These are phyloP conservation scores for Lates japonicus DNA, from an alignment of 2,797 vertebrate genomes.

Conservation along the genomic window DNA sequence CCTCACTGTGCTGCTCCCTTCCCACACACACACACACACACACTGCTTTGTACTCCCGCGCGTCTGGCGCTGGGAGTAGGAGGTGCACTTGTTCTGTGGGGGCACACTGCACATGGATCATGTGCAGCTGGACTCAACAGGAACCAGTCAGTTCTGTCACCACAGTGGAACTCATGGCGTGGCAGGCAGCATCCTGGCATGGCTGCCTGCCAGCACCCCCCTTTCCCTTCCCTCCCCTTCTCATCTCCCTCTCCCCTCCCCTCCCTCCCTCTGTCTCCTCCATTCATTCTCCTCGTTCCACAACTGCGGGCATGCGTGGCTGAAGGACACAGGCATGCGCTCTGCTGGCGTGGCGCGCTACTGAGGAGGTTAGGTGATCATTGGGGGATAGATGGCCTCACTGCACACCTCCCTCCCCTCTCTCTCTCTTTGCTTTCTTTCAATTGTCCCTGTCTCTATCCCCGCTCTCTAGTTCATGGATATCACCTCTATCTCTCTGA, in stretches of 20 bases:
- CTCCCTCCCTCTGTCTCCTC: constrained; percentile 52
- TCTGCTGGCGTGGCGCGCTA: constrained; percentile 68
- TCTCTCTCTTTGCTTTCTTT: constrained; percentile 34
- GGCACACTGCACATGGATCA: constrained; percentile 32
- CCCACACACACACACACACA: constrained; percentile 34
- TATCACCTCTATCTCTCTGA: constrained; percentile 86
- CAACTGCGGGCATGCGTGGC: constrained; percentile 71
- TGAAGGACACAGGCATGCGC: constrained; percentile 84
- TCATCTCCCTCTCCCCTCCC: constrained; percentile 6
- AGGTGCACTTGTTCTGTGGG: constrained; percentile 51
- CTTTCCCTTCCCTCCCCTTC: too few species aligned
- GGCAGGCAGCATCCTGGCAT: constrained; percentile 52
- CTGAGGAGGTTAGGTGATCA: constrained; percentile 73
- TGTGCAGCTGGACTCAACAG: constrained; percentile 54
- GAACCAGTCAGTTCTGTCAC: constrained; percentile 61
- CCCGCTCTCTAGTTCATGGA: constrained; percentile 78
- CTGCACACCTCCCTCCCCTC: constrained; percentile 56
- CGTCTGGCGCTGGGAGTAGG: constrained; percentile 44
- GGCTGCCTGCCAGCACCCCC: constrained; percentile 54
- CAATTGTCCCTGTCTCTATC: constrained; percentile 61
- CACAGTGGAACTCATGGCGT: constrained; percentile 51
- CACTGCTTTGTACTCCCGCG: constrained; percentile 30
- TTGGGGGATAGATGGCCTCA: constrained; percentile 68
- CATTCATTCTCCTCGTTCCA: constrained; percentile 77
- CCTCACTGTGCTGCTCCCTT: constrained; percentile 46